Evolutionary conservation across 2,113 vertebrate species (phyloP).

Genomic region (Solea senegalensis): DNA sequence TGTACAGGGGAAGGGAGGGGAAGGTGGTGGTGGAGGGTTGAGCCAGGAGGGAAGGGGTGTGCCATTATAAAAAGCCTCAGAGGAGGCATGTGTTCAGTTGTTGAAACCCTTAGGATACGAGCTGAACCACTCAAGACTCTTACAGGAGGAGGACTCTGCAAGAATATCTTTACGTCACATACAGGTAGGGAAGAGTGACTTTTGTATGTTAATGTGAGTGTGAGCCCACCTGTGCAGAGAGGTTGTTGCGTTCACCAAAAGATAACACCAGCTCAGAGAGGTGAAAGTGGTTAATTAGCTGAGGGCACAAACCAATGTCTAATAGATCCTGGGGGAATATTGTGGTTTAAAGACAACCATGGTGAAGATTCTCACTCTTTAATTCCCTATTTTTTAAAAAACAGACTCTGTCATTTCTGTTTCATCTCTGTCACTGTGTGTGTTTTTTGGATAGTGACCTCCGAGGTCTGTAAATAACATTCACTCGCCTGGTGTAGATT

Average conservation of each 20-base stretch:
- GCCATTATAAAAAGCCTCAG: constrained; percentile 83
- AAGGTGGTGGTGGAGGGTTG: constrained; percentile 53
- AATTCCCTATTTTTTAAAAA: neutral
- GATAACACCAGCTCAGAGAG: constrained; percentile 6
- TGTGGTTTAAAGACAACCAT: constrained; percentile 15
- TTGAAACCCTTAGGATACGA: constrained; percentile 79
- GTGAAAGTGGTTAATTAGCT: constrained; percentile 20
- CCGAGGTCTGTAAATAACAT: constrained; percentile 38
- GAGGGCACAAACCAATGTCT: neutral
- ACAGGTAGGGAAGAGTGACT: constrained; percentile 73
- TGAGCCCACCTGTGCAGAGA: constrained; percentile 36
- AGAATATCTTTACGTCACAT: constrained; percentile 41
- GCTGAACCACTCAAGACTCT: constrained; percentile 59
- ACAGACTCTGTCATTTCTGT: constrained; percentile 6
- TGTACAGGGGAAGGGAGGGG: constrained; percentile 50
- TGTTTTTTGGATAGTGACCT: constrained; percentile 36
- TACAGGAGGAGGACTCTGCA: constrained; percentile 49
- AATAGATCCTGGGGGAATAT: constrained; percentile 28
- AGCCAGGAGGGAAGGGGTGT: constrained; percentile 80
- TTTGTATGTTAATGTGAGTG: constrained; percentile 7
- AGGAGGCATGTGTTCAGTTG: constrained; percentile 77
- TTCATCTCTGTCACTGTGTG: constrained; percentile 16
- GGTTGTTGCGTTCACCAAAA: constrained; percentile 2
- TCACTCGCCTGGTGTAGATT: constrained; percentile 17
- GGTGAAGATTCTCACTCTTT: constrained; percentile 5